Percentiles rank a stretch among this genome's conserved stretches.
phyloP scores from a whole-genome alignment of 2,797 vertebrate species.

The Siniperca obscura region DNA sequence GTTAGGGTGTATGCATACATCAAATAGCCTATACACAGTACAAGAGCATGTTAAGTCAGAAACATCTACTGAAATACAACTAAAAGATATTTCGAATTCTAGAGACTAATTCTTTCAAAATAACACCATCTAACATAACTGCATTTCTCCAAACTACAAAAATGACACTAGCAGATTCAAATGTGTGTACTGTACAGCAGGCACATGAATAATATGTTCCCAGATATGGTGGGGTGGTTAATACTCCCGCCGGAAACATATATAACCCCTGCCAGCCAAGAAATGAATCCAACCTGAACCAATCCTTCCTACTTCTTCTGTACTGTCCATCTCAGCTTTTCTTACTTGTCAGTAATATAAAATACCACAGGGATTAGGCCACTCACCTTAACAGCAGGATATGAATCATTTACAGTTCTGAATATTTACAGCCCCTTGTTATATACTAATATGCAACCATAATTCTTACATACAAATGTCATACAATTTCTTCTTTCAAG shows the following conservation, averaged over 20 bases:
- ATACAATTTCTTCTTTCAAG: slow-evolving; percentile 48
- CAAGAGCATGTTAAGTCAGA: not conserved
- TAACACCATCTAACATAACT: slow-evolving; percentile 1
- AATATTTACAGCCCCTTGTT: slow-evolving; percentile 48
- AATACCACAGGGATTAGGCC: slow-evolving; percentile 38
- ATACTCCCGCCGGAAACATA: slow-evolving; percentile 44
- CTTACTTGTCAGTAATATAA: slow-evolving; percentile 38
- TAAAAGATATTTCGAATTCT: not conserved
- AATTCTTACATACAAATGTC: slow-evolving; percentile 34
- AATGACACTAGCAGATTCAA: slow-evolving; percentile 15
- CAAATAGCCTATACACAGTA: not conserved
- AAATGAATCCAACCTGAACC: slow-evolving; percentile 58
- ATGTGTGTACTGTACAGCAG: slow-evolving; percentile 5
- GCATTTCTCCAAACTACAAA: slow-evolving; percentile 6
- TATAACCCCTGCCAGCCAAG: slow-evolving; percentile 50
- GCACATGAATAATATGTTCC: slow-evolving; percentile 45
- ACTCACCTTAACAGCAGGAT: slow-evolving; percentile 46
- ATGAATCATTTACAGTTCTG: slow-evolving; percentile 50
- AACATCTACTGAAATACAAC: not conserved
- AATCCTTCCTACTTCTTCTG: slow-evolving; percentile 45
- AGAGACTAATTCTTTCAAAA: not conserved
- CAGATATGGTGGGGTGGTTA: slow-evolving; percentile 24
- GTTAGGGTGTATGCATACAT: not conserved
- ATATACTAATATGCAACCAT: slow-evolving; percentile 19
- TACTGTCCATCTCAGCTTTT: slow-evolving; percentile 43